Conservation (phyloP, 1,140 invertebrate genomes). For the Meloidogyne exigua region DNA sequence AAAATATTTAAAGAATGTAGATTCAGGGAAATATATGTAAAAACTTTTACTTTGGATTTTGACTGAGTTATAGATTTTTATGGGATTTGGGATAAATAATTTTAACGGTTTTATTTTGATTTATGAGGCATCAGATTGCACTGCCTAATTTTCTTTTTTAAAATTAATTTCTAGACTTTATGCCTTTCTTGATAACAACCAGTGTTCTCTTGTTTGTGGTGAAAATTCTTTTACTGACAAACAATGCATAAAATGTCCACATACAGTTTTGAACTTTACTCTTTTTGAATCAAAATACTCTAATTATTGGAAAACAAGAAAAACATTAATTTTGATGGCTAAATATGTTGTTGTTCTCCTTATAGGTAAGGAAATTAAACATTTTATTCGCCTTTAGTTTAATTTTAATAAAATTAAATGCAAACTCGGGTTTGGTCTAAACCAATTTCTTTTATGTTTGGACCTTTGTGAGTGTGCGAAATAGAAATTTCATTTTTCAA, state of each 20-base stretch:
- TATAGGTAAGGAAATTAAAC: constrained; percentile 21
- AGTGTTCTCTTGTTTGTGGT: not conserved
- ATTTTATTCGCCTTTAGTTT: too few relatives aligned
- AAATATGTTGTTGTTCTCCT: constrained; percentile 9
- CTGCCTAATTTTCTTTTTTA: too few relatives aligned
- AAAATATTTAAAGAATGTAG: constrained; percentile 33
- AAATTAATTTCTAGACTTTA: not conserved
- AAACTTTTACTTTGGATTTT: too few relatives aligned
- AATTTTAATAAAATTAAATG: too few relatives aligned
- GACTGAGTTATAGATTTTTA: too few relatives aligned
- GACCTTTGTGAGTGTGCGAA: not conserved
- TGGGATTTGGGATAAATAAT: too few relatives aligned
- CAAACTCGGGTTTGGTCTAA: not conserved
- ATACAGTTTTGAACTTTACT: constrained; percentile 53
- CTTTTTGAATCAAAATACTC: constrained; percentile 37
- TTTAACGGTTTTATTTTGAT: too few relatives aligned
- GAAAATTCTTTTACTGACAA: not conserved
- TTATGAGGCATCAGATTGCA: too few relatives aligned
- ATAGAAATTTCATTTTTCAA: not conserved
- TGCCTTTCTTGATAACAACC: not conserved
- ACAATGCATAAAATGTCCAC: constrained; percentile 34
- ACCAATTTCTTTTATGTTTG: not conserved
- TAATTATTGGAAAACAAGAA: constrained; percentile 25
- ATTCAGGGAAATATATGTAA: constrained; percentile 28
- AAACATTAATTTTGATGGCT: constrained; percentile 24